These are phyloP conservation scores for Palythoa grandis DNA, from an alignment of 92 coral and sea anemone species.

Conservation along the genomic window DNA sequence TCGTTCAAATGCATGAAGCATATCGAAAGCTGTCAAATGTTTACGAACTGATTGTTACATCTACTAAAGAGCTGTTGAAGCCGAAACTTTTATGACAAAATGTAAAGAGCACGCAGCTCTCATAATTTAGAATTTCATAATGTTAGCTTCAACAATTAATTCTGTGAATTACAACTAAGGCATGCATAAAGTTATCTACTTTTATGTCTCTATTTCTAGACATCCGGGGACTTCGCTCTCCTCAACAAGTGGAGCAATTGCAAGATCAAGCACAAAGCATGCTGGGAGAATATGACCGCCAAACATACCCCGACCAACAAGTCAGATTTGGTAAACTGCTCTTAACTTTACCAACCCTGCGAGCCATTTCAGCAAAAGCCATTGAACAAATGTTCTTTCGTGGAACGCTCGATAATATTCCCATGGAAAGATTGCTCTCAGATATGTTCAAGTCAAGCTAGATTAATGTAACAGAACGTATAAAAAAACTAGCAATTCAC, in stretches of 20 bases:
- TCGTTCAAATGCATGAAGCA: no score
- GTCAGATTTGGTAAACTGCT: constrained; percentile 92
- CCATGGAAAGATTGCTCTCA: constrained; percentile 88
- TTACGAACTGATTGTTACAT: no score
- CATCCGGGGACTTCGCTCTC: constrained; percentile 90
- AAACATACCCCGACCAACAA: constrained; percentile 79
- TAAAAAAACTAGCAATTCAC: neutral
- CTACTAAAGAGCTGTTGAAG: no score
- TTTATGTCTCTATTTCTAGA: constrained; percentile 39
- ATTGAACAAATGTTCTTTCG: constrained; percentile 95
- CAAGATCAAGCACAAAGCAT: constrained; percentile 99
- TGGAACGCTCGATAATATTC: constrained; percentile 81
- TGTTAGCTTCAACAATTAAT: no score
- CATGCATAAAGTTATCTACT: no score
- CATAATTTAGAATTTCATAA: neutral
- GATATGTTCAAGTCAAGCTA: constrained; percentile 90
- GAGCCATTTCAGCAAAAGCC: constrained; percentile 74
- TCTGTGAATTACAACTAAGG: no score
- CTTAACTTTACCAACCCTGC: constrained; percentile 76
- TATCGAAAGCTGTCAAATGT: no score
- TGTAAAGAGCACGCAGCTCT: neutral
- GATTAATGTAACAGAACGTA: neutral
- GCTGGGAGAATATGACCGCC: constrained; percentile 98
- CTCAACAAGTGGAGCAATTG: constrained; percentile 89
- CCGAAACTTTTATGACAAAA: no score